A percentile compares a stretch with the other conserved stretches of the same genome.
Evolutionary conservation across 2,888 invertebrate species (phyloP).

Genomic region (Platypus cylindrus): DNA sequence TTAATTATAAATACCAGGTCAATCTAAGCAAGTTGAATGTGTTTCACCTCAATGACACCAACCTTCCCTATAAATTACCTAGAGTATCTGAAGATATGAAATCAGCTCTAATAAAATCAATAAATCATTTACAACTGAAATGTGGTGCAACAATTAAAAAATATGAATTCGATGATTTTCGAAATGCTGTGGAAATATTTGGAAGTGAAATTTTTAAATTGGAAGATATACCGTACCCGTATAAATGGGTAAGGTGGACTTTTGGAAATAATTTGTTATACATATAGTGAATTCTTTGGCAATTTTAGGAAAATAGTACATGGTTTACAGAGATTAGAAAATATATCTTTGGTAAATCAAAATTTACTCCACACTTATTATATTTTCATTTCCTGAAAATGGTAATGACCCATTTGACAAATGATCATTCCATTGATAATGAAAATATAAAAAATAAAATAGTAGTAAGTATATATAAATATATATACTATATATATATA

Average conservation of each 20-base stretch:
- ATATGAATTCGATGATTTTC: slow-evolving; percentile 28
- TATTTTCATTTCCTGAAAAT: slow-evolving; percentile 12
- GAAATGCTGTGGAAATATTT: slow-evolving; percentile 6
- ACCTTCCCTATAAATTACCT: slow-evolving; percentile 4
- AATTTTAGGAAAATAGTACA: slow-evolving; percentile 26
- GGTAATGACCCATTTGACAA: slow-evolving; percentile 10
- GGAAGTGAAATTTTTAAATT: slow-evolving; percentile 4
- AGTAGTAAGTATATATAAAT: slow-evolving; percentile 27
- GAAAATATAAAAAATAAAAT: slow-evolving; percentile 26
- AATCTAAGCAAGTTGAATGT: slow-evolving; percentile 15
- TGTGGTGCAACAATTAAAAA: slow-evolving; percentile 9
- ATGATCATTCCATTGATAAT: slow-evolving; percentile 16
- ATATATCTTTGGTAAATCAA: slow-evolving; percentile 30
- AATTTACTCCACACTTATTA: slow-evolving; percentile 29
- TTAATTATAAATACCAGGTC: too few species aligned
- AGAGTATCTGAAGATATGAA: slow-evolving; percentile 35
- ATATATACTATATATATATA: slow-evolving; percentile 1
- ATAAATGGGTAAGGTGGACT: slow-evolving; percentile 10
- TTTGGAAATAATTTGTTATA: slow-evolving; percentile 1
- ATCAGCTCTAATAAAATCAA: slow-evolving; percentile 37
- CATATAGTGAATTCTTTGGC: too few species aligned
- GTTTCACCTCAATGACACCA: slow-evolving; percentile 13
- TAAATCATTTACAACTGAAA: slow-evolving; percentile 35
- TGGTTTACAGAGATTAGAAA: slow-evolving; percentile 28
- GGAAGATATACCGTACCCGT: slow-evolving; percentile 9